Evolutionary conservation across 2,888 invertebrate genomes (phyloP), one percentile per base, ranked within the genome.

Genomic region (Trissolcus brochymenae): DNA sequence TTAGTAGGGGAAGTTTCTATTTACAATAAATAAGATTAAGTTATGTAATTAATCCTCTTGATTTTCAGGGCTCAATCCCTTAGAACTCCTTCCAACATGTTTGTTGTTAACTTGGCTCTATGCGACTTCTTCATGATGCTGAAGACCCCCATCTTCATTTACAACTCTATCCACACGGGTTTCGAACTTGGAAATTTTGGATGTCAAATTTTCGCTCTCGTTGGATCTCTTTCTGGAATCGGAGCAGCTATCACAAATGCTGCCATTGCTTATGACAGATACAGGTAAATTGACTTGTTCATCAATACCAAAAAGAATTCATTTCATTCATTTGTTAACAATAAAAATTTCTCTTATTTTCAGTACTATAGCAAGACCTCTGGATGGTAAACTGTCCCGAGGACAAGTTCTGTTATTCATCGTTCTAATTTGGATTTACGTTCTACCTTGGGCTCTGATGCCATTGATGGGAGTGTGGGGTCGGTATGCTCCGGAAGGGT

Each of bases 111-210:
- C 88, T 89, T 96, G 86, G 95, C 96, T 0, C 90, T 96, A 71
- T 93, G 94, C 82, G 96, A 96, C 89, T 96, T 96, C 84, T 89
- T 95, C 35, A 96, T 96, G 96, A 95, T 96, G 95, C 88, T 92
- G 40, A 96, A 96, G 90, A 92, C 95, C 0, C 96, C 96, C 0
- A 93, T 96, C 79, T 95, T 96, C 87, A 95, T 96, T 81, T 95
- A 95, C 89, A 96, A 96, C 86, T 95, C 95, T 40, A 94, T 94
- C 81, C 92, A 94, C 86, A 91, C 92, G 78, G 96, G 96, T 0
- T 96, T 93, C 81, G 95, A 95, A 0, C 84, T 92, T 4, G 96
- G 96, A 0, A 91, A 93, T 60, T 77, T 93, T 0, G 95, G 94
- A 0, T 96, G 96, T 84, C 94, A 95, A 86, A 91, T 95, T 79